Percentiles rank a stretch among this genome's conserved stretches.
phyloP scores from a whole-genome alignment of 2,113 vertebrate species.

The Pelobates fuscus region DNA sequence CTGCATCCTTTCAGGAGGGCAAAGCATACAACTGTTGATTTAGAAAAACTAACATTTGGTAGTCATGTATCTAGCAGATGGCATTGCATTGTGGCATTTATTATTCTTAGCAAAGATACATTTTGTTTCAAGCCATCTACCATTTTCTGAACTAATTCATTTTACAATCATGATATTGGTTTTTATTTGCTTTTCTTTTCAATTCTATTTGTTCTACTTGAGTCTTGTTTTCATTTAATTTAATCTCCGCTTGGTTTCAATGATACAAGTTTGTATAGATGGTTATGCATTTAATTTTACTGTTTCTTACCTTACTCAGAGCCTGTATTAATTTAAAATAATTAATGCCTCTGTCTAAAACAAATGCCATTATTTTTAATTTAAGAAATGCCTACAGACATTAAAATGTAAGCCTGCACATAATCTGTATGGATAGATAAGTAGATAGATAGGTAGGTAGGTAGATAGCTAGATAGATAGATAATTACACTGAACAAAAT shows the following conservation, averaged over 20 bases:
- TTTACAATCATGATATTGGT: constrained; percentile 17
- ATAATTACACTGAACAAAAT: too few species aligned
- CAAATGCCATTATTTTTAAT: constrained; percentile 43
- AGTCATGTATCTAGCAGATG: background rate
- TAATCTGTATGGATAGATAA: too few species aligned
- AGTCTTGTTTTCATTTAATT: constrained; percentile 21
- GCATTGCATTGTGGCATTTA: constrained; percentile 2
- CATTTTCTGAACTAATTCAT: constrained; percentile 15
- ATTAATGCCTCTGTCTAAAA: constrained; percentile 47
- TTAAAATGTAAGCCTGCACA: too few species aligned
- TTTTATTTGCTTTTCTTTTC: constrained; percentile 14
- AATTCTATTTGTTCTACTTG: constrained; percentile 19
- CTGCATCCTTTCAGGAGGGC: background rate
- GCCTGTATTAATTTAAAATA: constrained; percentile 23
- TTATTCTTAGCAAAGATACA: constrained; percentile 2
- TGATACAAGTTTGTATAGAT: constrained; percentile 25
- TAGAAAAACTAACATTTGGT: background rate
- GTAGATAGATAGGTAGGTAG: too few species aligned
- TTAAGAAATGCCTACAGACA: too few species aligned
- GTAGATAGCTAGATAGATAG: too few species aligned
- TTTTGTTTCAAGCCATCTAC: background rate
- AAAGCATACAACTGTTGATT: background rate
- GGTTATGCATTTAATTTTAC: constrained; percentile 36
- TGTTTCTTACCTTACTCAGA: constrained; percentile 37
- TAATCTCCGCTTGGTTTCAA: constrained; percentile 13